These are phyloP conservation scores for Alca torda DNA, from an alignment of 2,797 vertebrate genomes.

Conservation along the genomic window DNA sequence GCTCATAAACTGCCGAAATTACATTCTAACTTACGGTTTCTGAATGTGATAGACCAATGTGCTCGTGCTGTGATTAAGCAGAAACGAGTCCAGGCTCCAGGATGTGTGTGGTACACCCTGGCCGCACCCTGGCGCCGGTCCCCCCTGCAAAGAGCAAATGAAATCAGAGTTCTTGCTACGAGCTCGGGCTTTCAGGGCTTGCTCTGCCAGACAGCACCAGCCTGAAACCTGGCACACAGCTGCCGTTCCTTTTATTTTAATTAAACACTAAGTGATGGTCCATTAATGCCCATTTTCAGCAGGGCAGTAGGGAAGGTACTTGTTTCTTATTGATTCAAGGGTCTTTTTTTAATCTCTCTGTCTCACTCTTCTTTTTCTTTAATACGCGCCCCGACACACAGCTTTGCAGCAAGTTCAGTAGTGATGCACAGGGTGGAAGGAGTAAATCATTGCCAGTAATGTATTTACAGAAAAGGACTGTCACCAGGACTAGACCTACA, in stretches of 20 bases:
- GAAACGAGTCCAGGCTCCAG: not conserved
- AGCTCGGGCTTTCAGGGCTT: not conserved
- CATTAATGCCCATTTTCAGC: not conserved
- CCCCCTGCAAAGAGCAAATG: not conserved
- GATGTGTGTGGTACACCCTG: fast-evolving
- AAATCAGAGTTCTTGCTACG: fast-evolving
- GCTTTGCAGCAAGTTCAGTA: not conserved
- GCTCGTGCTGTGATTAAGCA: not conserved
- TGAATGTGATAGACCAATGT: fast-evolving
- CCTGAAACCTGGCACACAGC: not conserved
- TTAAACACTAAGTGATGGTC: not conserved
- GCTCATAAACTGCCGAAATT: not conserved
- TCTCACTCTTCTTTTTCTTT: not conserved
- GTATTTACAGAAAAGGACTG: not conserved
- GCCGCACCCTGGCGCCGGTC: not conserved
- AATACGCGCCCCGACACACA: not conserved
- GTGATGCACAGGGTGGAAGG: not conserved
- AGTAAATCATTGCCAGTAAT: not conserved
- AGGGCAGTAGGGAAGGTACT: not conserved
- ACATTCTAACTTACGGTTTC: fast-evolving
- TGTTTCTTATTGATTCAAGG: not conserved
- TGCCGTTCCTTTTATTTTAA: not conserved
- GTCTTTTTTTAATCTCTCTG: not conserved
- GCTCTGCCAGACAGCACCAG: not conserved
- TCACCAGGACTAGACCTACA: not conserved